These are phyloP conservation scores for Styela plicata DNA, from an alignment of 23 tunicate species.

Conservation along the genomic window DNA sequence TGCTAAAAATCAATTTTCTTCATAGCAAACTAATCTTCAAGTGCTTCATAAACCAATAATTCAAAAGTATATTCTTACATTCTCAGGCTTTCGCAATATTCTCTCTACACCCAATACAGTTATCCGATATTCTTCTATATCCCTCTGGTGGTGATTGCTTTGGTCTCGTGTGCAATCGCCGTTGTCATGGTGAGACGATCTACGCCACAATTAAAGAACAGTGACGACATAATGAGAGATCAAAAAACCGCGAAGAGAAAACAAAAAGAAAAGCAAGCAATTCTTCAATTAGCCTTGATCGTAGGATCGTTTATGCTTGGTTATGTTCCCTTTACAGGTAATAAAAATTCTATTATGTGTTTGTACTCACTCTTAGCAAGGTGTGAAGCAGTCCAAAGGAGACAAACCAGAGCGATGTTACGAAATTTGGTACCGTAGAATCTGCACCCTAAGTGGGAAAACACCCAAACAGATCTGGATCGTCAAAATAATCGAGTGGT, in stretches of 20 bases:
- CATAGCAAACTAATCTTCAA: no score
- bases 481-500: no score
- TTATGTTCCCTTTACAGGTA: conserved; percentile 28
- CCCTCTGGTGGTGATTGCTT: conserved; percentile 10
- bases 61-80: background rate
- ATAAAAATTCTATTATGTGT: no score
- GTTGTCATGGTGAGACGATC: conserved; percentile 2
- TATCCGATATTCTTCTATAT: conserved; percentile 37
- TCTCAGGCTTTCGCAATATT: background rate
- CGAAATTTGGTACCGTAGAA: no score
- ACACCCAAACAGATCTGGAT: no score
- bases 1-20: no score
- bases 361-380: no score
- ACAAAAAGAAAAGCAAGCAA: conserved; percentile 26
- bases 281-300: conserved; percentile 14
- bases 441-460: no score
- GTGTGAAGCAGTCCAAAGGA: no score
- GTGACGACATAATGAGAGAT: background rate
- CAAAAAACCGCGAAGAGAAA: background rate
- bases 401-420: no score
- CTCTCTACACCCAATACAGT: conserved; percentile 4
- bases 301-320: conserved; percentile 29
- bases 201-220: background rate
- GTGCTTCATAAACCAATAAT: background rate
- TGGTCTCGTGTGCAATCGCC: conserved; percentile 16